Evolutionary conservation across 2,888 invertebrate genomes (phyloP).

Genomic region (Macaria notata): DNA sequence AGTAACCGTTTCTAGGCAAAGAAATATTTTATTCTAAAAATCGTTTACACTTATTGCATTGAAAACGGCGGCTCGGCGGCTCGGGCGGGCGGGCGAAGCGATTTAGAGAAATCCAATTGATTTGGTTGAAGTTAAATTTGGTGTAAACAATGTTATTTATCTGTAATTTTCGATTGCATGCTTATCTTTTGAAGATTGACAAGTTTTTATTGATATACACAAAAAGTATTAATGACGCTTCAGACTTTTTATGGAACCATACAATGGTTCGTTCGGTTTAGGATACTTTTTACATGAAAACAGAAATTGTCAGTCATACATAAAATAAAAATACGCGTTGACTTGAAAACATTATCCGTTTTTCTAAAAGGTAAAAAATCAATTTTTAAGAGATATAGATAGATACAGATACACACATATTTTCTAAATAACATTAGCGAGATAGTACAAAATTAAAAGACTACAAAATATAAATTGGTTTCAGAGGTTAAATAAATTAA

Average conservation of each 20-base stretch:
- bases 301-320: too few species aligned
- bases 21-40: constrained; percentile 12
- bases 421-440: background rate
- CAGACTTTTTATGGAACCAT: too few species aligned
- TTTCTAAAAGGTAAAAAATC: background rate
- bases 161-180: background rate
- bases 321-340: too few species aligned
- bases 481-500: too few species aligned
- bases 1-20: background rate
- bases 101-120: constrained; percentile 11
- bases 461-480: too few species aligned
- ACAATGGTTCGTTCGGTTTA: too few species aligned
- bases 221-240: too few species aligned
- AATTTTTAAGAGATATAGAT: too few species aligned
- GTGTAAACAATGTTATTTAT: background rate
- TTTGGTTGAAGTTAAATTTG: constrained; percentile 2
- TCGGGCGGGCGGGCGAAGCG: constrained; percentile 4
- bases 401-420: background rate
- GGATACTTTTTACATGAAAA: too few species aligned
- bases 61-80: background rate
- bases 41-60: constrained; percentile 1
- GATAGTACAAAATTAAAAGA: background rate
- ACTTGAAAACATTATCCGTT: background rate
- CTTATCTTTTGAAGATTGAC: background rate
- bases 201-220: too few species aligned